Base-by-base conservation (phyloP, 1,140 invertebrate species). In the Schlechtendalia chinensis region DNA sequence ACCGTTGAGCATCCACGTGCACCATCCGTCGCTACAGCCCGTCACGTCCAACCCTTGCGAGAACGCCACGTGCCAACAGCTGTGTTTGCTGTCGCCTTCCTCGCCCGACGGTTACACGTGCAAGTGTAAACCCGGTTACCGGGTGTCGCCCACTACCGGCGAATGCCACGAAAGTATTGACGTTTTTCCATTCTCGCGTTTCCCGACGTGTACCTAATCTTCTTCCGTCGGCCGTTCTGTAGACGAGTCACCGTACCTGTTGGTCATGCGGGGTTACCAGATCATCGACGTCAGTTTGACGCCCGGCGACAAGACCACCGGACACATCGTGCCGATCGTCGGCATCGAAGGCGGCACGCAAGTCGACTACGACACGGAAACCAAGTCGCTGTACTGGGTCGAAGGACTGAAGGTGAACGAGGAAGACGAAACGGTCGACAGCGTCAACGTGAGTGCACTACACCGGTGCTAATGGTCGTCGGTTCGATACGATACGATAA, bases 21-120 rank as follows among this genome's bases (percentile, higher is more conserved):
- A 96, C 84, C 96, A 98, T 87, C 93, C 94, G 1, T 92, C 94
- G 0, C 86, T 98, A n/a, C 96, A 98, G 85, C 96, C 96, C 0
- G 88, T 90, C n/a, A 89, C 89, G 24, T 85, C 88, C 0, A 98
- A 96, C 86, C 95, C 96, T 0, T 99, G 97, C 85, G 87, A 86
- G 63, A 89, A 91, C 81, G 89, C 91, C 1, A 86, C 90, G 0
- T 99, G 98, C 83, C 91, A 92, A 83, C 97, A 99, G 84, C 86
- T 99, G 1, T 99, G 98, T 86, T 87, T 99, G 3, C 87, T 99
- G 0, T 96, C 94, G 54, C 92, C 92, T 0, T 89, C 88, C 80
- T 83, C 85, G n/a, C 84, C 87, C 1, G 85, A 87, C n/a, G 94
- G 93, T 1, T 97, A 93, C 84, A 91, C 90, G 0, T 99, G 97